Conservation (phyloP, 2,888 invertebrate species). For the Drosophila kokeensis region DNA sequence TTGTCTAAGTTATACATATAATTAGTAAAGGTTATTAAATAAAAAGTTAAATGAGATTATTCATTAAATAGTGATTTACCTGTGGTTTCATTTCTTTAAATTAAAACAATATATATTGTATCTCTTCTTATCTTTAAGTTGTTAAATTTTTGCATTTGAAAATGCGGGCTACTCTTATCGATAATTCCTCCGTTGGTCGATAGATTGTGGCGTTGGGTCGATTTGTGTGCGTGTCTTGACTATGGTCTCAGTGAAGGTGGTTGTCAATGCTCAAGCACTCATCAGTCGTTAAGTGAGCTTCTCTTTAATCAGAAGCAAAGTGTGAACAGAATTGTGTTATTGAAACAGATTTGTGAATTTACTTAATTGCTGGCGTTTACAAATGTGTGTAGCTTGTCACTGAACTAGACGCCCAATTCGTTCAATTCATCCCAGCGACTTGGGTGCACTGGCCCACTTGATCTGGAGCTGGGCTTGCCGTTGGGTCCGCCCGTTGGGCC, state of each 20-base stretch:
- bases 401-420: neutral
- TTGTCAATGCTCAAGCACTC: neutral
- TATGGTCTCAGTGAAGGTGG: accelerated
- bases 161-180: neutral
- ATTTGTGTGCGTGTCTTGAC: neutral
- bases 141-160: neutral
- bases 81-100: neutral
- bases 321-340: neutral
- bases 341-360: no score
- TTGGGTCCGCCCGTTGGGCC: no score
- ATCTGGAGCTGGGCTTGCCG: no score
- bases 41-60: conserved; percentile 62
- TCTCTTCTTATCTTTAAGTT: no score
- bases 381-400: no score
- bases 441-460: no score
- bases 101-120: neutral
- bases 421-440: no score
- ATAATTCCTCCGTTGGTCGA: neutral
- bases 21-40: conserved; percentile 78
- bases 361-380: no score
- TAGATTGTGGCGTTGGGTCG: neutral
- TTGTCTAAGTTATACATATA: conserved; percentile 64
- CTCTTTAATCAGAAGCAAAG: neutral
- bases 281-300: neutral
- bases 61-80: conserved; percentile 32